These are phyloP conservation scores for Spilogale gracilis DNA, from an alignment of 2,113 vertebrate genomes.

Conservation along the genomic window DNA sequence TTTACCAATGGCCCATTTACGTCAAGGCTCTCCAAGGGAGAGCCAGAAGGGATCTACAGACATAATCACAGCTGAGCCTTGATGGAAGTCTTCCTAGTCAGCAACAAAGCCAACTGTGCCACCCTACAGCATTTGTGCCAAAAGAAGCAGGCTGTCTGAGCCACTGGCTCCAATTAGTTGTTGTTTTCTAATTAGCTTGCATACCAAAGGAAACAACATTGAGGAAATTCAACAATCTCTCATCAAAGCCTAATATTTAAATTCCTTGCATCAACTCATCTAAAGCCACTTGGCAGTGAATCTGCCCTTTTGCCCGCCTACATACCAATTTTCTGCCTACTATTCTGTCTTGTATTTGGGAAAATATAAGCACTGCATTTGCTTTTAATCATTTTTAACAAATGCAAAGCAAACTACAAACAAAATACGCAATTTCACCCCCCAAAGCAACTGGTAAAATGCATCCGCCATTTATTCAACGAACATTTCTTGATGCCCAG, in stretches of 20 bases:
- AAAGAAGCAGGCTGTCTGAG: background rate
- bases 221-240: slow-evolving; percentile 58
- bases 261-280: slow-evolving; percentile 58
- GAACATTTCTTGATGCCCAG: background rate
- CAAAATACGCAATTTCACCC: background rate
- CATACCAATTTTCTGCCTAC: slow-evolving; percentile 42
- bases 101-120: background rate
- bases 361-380: slow-evolving; percentile 7
- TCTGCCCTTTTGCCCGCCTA: slow-evolving; percentile 38
- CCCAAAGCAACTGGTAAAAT: background rate
- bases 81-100: slow-evolving; percentile 37
- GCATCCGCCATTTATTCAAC: background rate
- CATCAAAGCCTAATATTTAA: slow-evolving; percentile 66
- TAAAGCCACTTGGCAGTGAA: slow-evolving; percentile 41
- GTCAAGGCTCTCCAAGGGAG: background rate
- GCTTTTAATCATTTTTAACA: slow-evolving; percentile 42
- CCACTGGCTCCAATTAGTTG: background rate
- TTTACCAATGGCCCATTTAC: background rate
- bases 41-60: background rate
- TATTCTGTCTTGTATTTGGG: background rate
- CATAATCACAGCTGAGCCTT: background rate
- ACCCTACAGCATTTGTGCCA: background rate
- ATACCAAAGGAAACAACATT: slow-evolving; percentile 33
- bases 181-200: slow-evolving; percentile 50
- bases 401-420: slow-evolving; percentile 30